Evolutionary conservation across 37 sponge, comb jelly and placozoan species (phyloP).

Genomic region (Diacarnus erythraeanus): DNA sequence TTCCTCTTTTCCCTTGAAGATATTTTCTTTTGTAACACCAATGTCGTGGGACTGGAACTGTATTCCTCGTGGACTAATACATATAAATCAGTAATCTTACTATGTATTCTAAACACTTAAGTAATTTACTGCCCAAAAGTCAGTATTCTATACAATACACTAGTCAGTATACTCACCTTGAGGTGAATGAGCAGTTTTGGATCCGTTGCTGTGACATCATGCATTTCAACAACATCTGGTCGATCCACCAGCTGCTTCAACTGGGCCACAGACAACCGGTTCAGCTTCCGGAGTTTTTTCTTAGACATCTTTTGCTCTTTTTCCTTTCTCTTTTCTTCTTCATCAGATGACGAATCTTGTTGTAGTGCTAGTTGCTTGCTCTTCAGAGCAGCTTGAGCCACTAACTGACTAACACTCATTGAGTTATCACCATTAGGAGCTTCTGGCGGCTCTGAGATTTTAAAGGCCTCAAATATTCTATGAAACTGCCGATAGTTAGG

Average conservation of each 20-base stretch:
- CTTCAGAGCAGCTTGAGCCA: not conserved
- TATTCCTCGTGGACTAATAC: slow-evolving; percentile 91
- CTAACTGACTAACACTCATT: not conserved
- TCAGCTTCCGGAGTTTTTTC: slow-evolving; percentile 88
- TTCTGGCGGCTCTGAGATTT: slow-evolving; percentile 37
- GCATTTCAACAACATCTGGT: slow-evolving; percentile 99
- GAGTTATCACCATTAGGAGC: not conserved
- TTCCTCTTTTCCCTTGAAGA: slow-evolving; percentile 96
- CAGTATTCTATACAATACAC: no score
- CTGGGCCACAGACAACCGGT: slow-evolving; percentile 84
- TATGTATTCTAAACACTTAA: no score
- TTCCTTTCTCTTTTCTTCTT: slow-evolving; percentile 24
- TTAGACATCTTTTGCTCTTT: slow-evolving; percentile 62
- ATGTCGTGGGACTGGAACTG: slow-evolving; percentile 95
- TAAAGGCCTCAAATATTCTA: slow-evolving; percentile 86
- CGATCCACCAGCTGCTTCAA: slow-evolving; percentile 92
- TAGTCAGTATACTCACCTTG: no score
- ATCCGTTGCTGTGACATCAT: slow-evolving; percentile 93
- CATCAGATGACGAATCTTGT: slow-evolving; percentile 13
- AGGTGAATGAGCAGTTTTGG: slow-evolving; percentile 89
- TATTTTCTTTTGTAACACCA: slow-evolving; percentile 99
- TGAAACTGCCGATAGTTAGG: slow-evolving; percentile 68
- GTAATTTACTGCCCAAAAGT: not conserved
- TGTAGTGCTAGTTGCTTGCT: slow-evolving; percentile 7
- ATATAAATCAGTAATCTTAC: no score